phyloP scores from a whole-genome alignment of 2,113 vertebrate species.

The Indri indri region DNA sequence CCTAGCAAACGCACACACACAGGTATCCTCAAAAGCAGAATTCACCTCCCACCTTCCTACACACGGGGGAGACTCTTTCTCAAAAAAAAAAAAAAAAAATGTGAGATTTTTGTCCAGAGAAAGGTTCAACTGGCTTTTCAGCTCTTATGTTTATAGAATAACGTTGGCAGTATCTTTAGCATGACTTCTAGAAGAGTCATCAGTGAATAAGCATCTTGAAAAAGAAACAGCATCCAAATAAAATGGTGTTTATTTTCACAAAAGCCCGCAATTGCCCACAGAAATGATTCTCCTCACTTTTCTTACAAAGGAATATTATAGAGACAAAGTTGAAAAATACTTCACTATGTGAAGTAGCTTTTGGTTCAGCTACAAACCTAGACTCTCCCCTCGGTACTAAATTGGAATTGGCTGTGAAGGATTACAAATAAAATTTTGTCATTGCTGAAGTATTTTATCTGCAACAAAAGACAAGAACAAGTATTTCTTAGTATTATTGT shows the following conservation, averaged over 20 bases:
- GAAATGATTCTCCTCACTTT: background rate
- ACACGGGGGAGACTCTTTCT: background rate
- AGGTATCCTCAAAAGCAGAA: background rate
- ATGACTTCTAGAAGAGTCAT: conserved; percentile 10
- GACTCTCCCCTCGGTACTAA: conserved; percentile 3
- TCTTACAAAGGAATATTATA: conserved; percentile 18
- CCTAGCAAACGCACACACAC: background rate
- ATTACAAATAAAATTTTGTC: conserved; percentile 51
- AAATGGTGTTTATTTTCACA: background rate
- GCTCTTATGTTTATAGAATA: background rate
- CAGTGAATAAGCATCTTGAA: background rate
- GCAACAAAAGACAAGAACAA: conserved; percentile 44
- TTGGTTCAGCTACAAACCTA: conserved; percentile 14
- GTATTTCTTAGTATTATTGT: background rate
- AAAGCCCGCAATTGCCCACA: background rate
- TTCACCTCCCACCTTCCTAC: background rate
- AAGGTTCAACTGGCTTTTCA: background rate
- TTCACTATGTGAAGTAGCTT: background rate
- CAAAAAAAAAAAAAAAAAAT: no score
- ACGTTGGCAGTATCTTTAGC: background rate
- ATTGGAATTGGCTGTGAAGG: conserved; percentile 29
- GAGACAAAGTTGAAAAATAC: conserved; percentile 32
- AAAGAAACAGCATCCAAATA: background rate
- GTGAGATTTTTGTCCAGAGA: background rate
- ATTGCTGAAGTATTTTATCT: background rate